Conservation (phyloP, 2,888 invertebrate species). For the Baccha elongata region DNA sequence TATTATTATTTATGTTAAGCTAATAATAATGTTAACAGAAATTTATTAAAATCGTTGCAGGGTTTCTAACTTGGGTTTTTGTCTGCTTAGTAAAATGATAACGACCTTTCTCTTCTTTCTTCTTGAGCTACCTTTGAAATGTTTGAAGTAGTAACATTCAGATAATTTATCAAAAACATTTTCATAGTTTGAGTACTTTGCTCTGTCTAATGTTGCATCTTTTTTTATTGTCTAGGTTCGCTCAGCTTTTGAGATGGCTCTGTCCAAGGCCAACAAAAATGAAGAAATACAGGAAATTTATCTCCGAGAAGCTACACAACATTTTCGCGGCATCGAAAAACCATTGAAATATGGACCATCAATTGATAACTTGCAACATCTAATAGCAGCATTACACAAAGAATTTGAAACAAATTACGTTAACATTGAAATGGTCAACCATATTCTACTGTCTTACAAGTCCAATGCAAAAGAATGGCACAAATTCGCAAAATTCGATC, state of each 20-base stretch:
- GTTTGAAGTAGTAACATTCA: no score
- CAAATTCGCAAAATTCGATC: conserved; percentile 96
- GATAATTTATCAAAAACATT: no score
- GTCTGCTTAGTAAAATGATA: no score
- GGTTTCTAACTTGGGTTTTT: no score
- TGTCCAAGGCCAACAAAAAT: conserved; percentile 77
- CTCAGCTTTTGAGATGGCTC: conserved; percentile 79
- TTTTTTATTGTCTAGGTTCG: conserved; percentile 78
- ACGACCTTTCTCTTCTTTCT: no score
- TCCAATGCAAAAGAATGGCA: conserved; percentile 96
- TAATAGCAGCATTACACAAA: conserved; percentile 88
- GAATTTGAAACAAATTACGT: conserved; percentile 92
- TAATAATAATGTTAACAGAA: no score
- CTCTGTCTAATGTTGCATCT: no score
- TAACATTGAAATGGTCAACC: conserved; percentile 94
- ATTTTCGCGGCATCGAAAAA: conserved; percentile 81
- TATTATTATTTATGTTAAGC: no score
- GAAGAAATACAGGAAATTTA: conserved; percentile 80
- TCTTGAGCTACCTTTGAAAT: no score
- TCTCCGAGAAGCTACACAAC: conserved; percentile 80
- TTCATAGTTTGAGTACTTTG: no score
- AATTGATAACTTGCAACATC: conserved; percentile 84
- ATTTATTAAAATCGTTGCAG: no score
- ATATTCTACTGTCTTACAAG: conserved; percentile 90
- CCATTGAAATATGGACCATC: conserved; percentile 80